A percentile compares a stretch with the other conserved stretches of the same genome.
These are phyloP conservation scores for Patella depressa DNA, from an alignment of 2,888 invertebrate genomes.

Conservation along the genomic window DNA sequence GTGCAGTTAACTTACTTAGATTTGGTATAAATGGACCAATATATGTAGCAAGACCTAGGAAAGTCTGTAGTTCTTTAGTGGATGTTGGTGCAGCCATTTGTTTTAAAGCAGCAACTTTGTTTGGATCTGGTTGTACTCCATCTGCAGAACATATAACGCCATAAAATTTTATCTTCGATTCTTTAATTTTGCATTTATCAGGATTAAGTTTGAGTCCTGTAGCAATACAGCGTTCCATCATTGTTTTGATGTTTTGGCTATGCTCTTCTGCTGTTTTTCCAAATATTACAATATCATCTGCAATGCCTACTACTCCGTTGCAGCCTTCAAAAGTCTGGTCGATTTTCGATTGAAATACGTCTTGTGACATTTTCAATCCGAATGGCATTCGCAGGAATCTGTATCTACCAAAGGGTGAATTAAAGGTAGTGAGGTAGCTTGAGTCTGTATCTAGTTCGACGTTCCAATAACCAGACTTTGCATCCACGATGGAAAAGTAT, in stretches of 20 bases:
- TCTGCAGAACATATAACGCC: conserved; percentile 9
- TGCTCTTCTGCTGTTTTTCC: conserved; percentile 16
- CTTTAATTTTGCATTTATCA: conserved; percentile 14
- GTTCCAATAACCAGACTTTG: conserved; percentile 35
- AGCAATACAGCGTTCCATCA: conserved; percentile 11
- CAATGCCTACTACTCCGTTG: conserved; percentile 14
- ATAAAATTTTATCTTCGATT: conserved; percentile 15
- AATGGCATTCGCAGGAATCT: not conserved
- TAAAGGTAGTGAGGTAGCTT: not conserved
- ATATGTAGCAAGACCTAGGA: no score
- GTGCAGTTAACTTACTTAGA: no score
- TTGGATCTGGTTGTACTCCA: conserved; percentile 9
- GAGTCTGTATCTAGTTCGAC: conserved; percentile 17
- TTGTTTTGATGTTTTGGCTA: conserved; percentile 7
- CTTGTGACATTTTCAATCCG: conserved; percentile 15
- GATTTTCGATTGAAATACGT: conserved; percentile 21
- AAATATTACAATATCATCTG: conserved; percentile 16
- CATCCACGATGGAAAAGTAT: conserved; percentile 31
- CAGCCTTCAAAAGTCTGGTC: conserved; percentile 21
- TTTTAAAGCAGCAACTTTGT: not conserved
- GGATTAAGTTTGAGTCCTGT: conserved; percentile 17
- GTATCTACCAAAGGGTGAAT: not conserved
- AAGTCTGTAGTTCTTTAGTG: no score
- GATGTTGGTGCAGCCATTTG: not conserved
- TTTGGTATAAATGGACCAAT: no score